Percentiles rank a stretch among this genome's conserved stretches.
phyloP scores from a whole-genome alignment of 2,113 vertebrate genomes.

The Ammodytes marinus region DNA sequence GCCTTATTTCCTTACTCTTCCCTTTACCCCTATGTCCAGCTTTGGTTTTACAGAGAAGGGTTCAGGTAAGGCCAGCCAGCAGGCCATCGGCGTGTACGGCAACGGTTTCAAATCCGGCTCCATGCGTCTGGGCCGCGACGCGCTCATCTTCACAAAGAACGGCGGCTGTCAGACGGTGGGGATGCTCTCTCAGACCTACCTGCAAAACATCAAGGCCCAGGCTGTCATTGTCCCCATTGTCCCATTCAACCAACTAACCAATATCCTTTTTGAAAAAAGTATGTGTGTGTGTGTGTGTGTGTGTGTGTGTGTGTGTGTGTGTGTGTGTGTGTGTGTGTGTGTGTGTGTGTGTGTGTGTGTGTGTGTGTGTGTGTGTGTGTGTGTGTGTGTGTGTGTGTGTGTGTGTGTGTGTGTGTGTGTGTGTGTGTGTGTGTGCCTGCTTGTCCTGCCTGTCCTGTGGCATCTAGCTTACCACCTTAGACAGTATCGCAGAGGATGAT shows the following conservation, averaged over 20 bases:
- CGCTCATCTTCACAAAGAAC: slow-evolving; percentile 90
- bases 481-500: too few relatives aligned
- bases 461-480: too few relatives aligned
- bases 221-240: slow-evolving; percentile 89
- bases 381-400: too few relatives aligned
- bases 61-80: slow-evolving; percentile 76
- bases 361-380: too few relatives aligned
- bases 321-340: too few relatives aligned
- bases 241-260: slow-evolving; percentile 87
- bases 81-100: slow-evolving; percentile 86
- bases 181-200: slow-evolving; percentile 88
- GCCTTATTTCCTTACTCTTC: background rate
- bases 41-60: slow-evolving; percentile 89
- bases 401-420: too few relatives aligned
- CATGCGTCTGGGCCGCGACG: slow-evolving; percentile 88
- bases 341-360: too few relatives aligned
- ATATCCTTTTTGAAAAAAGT: slow-evolving; percentile 81
- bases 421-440: too few relatives aligned
- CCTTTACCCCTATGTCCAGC: slow-evolving; percentile 67
- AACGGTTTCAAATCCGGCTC: slow-evolving; percentile 91
- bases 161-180: slow-evolving; percentile 86
- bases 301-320: background rate
- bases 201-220: slow-evolving; percentile 85
- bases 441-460: too few relatives aligned
- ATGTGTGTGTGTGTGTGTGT: background rate